phyloP scores from a whole-genome alignment of 2,888 invertebrate species.

The Hydropsyche betteni region DNA sequence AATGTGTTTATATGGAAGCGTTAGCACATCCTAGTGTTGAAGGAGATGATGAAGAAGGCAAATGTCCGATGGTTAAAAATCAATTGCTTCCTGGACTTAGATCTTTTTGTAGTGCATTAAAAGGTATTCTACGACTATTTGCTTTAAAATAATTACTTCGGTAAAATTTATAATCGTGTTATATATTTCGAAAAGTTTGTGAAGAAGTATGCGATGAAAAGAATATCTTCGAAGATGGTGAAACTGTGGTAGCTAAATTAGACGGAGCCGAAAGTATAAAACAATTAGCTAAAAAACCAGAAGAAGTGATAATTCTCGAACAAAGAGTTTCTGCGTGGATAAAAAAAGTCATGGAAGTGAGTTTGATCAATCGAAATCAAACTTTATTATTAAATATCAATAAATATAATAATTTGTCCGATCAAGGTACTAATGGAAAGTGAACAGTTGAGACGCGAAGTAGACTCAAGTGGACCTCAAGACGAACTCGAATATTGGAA shows the following conservation, averaged over 20 bases:
- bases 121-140: slow-evolving; percentile 63
- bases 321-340: slow-evolving; percentile 82
- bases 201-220: slow-evolving; percentile 84
- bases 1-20: slow-evolving; percentile 90
- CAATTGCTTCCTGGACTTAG: slow-evolving; percentile 83
- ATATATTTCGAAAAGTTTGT: slow-evolving; percentile 67
- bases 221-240: slow-evolving; percentile 81
- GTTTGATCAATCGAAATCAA: not conserved
- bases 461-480: slow-evolving; percentile 91
- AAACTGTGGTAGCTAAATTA: slow-evolving; percentile 69
- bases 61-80: slow-evolving; percentile 83
- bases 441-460: slow-evolving; percentile 89
- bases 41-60: slow-evolving; percentile 81
- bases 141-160: not conserved
- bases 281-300: slow-evolving; percentile 73
- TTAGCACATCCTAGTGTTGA: slow-evolving; percentile 82
- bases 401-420: not conserved
- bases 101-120: slow-evolving; percentile 90
- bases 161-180: not conserved
- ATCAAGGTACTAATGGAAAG: slow-evolving; percentile 83
- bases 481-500: slow-evolving; percentile 98
- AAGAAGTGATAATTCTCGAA: slow-evolving; percentile 73
- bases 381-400: slow-evolving; percentile 4
- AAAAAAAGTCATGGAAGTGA: slow-evolving; percentile 78
- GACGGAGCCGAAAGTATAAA: slow-evolving; percentile 74